Evolutionary conservation across 1,140 invertebrate species (phyloP).

Genomic region (Maconellicoccus hirsutus): DNA sequence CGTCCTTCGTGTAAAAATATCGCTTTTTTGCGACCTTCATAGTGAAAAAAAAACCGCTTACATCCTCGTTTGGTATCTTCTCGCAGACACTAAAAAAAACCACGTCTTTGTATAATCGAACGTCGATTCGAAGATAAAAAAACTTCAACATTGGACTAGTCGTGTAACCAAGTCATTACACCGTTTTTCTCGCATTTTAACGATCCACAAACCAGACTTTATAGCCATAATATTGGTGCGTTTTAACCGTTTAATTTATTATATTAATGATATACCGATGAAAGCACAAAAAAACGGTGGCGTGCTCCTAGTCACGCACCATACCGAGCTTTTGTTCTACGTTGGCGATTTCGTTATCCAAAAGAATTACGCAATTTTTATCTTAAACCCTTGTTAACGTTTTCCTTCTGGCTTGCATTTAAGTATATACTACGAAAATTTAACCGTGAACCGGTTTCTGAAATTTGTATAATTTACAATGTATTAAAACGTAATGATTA

Average conservation of each 20-base stretch:
- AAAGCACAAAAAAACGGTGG: background rate
- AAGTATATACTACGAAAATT: background rate
- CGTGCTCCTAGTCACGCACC: background rate
- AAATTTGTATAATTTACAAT: slow-evolving; percentile 6
- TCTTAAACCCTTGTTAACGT: background rate
- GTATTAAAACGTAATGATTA: background rate
- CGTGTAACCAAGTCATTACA: background rate
- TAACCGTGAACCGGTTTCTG: background rate
- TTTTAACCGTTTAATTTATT: background rate
- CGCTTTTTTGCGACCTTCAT: too few relatives aligned
- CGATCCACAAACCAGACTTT: background rate
- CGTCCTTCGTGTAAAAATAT: too few relatives aligned
- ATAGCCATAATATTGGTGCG: background rate
- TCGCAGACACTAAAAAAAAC: too few relatives aligned
- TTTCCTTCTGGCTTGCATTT: background rate
- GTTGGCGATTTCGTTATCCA: too few relatives aligned
- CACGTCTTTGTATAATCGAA: too few relatives aligned
- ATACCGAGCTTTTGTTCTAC: too few relatives aligned
- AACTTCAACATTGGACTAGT: background rate
- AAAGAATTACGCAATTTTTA: too few relatives aligned
- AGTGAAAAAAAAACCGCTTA: too few relatives aligned
- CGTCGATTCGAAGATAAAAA: too few relatives aligned
- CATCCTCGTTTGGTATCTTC: too few relatives aligned
- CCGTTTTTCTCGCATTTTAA: background rate
- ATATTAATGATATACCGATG: background rate